phyloP scores from a whole-genome alignment of 2,888 invertebrate genomes.

The Copidosoma aretas region DNA sequence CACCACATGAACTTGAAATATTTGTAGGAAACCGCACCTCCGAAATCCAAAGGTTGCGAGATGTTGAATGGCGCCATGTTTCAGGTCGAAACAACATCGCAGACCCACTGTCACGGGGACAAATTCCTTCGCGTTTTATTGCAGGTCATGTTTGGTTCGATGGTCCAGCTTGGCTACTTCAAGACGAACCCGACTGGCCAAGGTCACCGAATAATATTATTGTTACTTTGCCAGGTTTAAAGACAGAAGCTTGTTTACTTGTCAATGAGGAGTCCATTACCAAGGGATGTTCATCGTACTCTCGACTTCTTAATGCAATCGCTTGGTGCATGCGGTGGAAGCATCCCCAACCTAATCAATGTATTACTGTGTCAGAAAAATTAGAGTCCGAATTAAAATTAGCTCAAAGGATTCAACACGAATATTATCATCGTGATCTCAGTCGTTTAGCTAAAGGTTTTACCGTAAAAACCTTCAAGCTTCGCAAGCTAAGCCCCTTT shows the following conservation, averaged over 20 bases:
- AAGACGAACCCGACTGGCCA: conserved; percentile 21
- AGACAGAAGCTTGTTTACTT: neutral
- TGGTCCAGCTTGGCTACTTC: conserved; percentile 35
- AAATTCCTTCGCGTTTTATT: conserved; percentile 27
- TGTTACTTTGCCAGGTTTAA: neutral
- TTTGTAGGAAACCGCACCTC: conserved; percentile 45
- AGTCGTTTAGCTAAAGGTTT: neutral
- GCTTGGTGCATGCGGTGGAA: neutral
- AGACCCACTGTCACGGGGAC: conserved; percentile 42
- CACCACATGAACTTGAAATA: conserved; percentile 38
- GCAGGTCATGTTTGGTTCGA: conserved; percentile 32
- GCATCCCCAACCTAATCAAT: neutral
- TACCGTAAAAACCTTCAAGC: neutral
- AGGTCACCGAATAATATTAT: neutral
- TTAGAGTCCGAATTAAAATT: neutral
- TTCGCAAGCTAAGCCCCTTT: neutral
- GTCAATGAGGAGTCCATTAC: neutral
- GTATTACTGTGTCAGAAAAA: no score
- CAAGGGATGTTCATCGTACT: neutral
- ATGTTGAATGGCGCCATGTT: conserved; percentile 40
- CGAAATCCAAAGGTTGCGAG: conserved; percentile 34
- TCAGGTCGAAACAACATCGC: conserved; percentile 40
- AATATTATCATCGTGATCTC: neutral
- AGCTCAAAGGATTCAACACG: neutral
- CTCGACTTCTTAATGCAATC: neutral